Evolutionary conservation across 2,888 invertebrate genomes (phyloP).

Genomic region (Heliconius charithonia): DNA sequence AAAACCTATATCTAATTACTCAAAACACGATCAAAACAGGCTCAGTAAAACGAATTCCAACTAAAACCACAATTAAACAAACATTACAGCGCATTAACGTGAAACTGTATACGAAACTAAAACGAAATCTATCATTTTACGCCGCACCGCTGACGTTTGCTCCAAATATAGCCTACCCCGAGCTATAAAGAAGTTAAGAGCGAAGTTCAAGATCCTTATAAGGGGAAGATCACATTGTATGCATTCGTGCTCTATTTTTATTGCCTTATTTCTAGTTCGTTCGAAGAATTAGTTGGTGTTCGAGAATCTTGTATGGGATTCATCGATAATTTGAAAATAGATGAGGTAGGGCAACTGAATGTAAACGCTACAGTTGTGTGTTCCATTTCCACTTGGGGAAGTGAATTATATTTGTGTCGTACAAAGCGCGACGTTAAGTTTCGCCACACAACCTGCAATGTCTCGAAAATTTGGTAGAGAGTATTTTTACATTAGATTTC

Average conservation of each 20-base stretch:
- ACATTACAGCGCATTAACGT: constrained; percentile 8
- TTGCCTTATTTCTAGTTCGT: not conserved
- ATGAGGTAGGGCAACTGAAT: not conserved
- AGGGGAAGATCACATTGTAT: constrained; percentile 24
- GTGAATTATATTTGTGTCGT: too few species aligned
- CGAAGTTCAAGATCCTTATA: constrained; percentile 40
- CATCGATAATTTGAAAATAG: not conserved
- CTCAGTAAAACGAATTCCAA: not conserved
- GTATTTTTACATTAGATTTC: not conserved
- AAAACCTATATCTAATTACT: not conserved
- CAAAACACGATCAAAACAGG: not conserved
- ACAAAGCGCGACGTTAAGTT: too few species aligned
- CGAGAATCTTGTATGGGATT: not conserved
- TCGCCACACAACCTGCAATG: not conserved
- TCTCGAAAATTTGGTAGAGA: not conserved
- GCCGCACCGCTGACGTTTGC: constrained; percentile 27
- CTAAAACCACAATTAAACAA: constrained; percentile 1
- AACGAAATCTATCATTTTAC: constrained; percentile 24
- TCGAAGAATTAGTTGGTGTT: not conserved
- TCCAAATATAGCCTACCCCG: constrained; percentile 39
- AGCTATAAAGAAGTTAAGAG: constrained; percentile 36
- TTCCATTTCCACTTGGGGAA: not conserved
- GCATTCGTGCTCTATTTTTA: constrained; percentile 19
- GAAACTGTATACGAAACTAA: constrained; percentile 9
- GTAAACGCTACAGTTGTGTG: not conserved